These are phyloP conservation scores for Brachyhypopomus occidentalis DNA, from an alignment of 2,113 vertebrate species.

Conservation along the genomic window DNA sequence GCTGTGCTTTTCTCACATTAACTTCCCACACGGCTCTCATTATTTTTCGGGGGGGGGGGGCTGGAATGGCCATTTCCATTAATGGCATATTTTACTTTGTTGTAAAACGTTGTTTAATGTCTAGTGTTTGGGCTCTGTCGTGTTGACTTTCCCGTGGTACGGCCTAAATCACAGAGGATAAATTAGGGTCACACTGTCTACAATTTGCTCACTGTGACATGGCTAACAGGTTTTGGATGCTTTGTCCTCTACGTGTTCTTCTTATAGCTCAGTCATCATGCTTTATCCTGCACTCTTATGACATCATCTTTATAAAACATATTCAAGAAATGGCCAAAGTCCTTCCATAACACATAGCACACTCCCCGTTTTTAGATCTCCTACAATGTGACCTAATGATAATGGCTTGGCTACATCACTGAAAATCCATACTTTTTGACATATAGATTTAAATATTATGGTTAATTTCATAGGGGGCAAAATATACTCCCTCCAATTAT, in stretches of 20 bases:
- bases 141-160: conserved; percentile 29
- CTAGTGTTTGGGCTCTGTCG: conserved; percentile 14
- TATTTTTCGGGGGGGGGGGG: conserved; percentile 24
- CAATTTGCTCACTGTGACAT: not conserved
- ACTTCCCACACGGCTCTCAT: not conserved
- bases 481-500: not conserved
- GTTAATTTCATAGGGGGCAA: not conserved
- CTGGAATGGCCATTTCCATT: conserved; percentile 40
- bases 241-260: conserved; percentile 37
- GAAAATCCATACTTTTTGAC: not conserved
- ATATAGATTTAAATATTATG: not conserved
- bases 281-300: conserved; percentile 17
- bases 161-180: not conserved
- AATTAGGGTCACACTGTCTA: not conserved
- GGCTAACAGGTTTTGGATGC: conserved; percentile 3
- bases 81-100: conserved; percentile 26
- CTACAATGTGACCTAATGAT: conserved; percentile 6
- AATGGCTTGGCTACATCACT: not conserved
- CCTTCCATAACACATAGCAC: not conserved
- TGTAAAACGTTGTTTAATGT: conserved; percentile 42
- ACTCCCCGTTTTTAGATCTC: not conserved
- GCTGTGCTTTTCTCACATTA: conserved; percentile 36
- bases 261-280: not conserved
- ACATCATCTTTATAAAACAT: not conserved
- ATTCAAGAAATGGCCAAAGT: not conserved